Evolutionary conservation across 2,888 invertebrate genomes (phyloP), one percentile per base, ranked within the genome.

Genomic region (Euzetes globulus): DNA sequence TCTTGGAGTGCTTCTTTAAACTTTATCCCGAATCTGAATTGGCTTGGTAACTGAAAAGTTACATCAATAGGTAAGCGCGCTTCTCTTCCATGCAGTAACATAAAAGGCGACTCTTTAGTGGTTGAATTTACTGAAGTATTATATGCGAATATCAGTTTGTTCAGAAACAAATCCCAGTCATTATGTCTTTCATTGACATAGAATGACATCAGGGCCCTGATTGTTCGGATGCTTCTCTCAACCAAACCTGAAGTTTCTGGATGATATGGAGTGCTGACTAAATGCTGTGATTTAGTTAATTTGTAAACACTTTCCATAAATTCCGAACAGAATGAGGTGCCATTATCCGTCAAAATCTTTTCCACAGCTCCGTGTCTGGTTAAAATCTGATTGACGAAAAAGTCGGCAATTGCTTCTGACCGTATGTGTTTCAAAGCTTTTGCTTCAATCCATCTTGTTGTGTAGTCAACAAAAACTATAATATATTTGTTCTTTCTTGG

Each of bases 41-140:
- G n/a, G n/a, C n/a, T n/a, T n/a, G n/a, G n/a, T n/a, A n/a, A n/a
- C n/a, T n/a, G n/a, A n/a, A n/a, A n/a, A n/a, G 70, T 19, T 13
- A 72, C 33, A 37, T 79, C 79, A 13, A 72, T 47, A 0, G 79
- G 79, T 5, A 79, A 55, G 0, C 52, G 55, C 0, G 77, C 76
- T 3, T 79, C 75, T 19, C 77, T 13, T 1, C 77, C 78, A 37
- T 77, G 76, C 25, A 78, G 27, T 11, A 79, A 45, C 41, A 41
- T 76, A 47, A 77, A 78, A 1, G 80, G 79, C 5, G 76, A 72
- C 13, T 73, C 73, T n/a, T 68, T 45, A 7, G 77, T 75, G 2
- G 76, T 76, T 1, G 17, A 63, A 17, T 79, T 77, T 4, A 72
- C 19, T 5, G 76, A 58, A 1, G 77, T 76, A 52, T 78, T 79